A percentile compares a stretch with the other conserved stretches of the same genome.
Evolutionary conservation across 2,888 invertebrate genomes (phyloP).

Genomic region (Pristionchus exspectatus): DNA sequence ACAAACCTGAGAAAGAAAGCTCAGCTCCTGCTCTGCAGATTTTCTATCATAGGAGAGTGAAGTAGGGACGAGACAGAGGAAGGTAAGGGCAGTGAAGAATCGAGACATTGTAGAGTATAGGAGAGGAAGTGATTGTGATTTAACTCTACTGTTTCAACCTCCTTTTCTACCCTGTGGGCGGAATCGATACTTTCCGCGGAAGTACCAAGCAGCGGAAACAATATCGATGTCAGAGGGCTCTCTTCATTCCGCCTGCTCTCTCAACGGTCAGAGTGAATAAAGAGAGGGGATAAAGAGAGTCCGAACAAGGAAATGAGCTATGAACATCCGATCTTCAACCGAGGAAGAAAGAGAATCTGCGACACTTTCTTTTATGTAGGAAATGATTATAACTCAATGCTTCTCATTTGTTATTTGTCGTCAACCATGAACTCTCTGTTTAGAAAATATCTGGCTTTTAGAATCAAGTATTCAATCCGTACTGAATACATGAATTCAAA

Average conservation of each 20-base stretch:
- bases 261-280: not conserved
- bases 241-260: not conserved
- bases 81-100: not conserved
- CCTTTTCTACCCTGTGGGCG: not conserved
- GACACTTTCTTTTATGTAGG: no score
- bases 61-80: not conserved
- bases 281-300: not conserved
- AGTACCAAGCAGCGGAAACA: not conserved
- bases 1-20: not conserved
- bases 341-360: not conserved
- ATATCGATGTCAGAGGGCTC: not conserved
- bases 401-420: no score
- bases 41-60: not conserved
- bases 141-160: not conserved
- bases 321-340: not conserved
- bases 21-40: not conserved
- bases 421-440: no score
- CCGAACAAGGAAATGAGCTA: not conserved
- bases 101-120: not conserved
- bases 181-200: not conserved
- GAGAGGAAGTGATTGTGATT: not conserved
- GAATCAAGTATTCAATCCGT: no score
- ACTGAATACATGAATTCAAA: no score
- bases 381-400: no score
- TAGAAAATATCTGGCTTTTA: no score